A percentile compares a stretch with the other conserved stretches of the same genome.
Conservation (phyloP, 2,113 vertebrate genomes). For the Orycteropus afer region DNA sequence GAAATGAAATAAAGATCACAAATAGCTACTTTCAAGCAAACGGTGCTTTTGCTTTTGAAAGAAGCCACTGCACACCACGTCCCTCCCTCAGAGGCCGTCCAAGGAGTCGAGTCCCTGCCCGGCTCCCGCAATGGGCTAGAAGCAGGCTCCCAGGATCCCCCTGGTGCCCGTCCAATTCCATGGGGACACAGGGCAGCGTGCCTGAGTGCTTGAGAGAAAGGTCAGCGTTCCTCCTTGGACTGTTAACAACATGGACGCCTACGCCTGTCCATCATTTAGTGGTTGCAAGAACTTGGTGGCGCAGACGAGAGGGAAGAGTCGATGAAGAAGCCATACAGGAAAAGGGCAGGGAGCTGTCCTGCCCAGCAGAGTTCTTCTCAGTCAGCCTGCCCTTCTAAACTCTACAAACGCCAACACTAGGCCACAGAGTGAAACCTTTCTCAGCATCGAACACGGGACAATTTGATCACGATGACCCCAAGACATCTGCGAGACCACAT, state of each 20-base stretch:
- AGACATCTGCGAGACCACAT: no score
- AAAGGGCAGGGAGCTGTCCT: no score
- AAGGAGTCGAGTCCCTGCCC: background rate
- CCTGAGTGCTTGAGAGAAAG: background rate
- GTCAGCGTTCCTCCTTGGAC: background rate
- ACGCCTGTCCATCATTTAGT: background rate
- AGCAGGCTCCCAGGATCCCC: background rate
- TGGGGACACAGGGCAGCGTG: background rate
- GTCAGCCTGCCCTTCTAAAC: constrained; percentile 46
- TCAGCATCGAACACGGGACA: constrained; percentile 63
- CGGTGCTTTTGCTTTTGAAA: no score
- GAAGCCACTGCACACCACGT: background rate
- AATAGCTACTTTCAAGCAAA: constrained; percentile 43
- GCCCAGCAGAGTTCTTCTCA: constrained; percentile 52
- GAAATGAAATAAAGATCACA: constrained; percentile 45
- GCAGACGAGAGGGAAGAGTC: background rate
- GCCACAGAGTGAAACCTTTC: constrained; percentile 48
- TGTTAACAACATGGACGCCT: background rate
- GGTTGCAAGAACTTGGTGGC: background rate
- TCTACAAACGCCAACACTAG: constrained; percentile 67
- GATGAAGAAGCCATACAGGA: no score
- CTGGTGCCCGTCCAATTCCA: background rate
- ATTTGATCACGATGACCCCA: constrained; percentile 55
- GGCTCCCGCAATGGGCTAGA: background rate
- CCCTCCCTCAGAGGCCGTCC: background rate